These are phyloP conservation scores for Fissipunctia ypsillon DNA, from an alignment of 2,888 invertebrate species.

Conservation along the genomic window DNA sequence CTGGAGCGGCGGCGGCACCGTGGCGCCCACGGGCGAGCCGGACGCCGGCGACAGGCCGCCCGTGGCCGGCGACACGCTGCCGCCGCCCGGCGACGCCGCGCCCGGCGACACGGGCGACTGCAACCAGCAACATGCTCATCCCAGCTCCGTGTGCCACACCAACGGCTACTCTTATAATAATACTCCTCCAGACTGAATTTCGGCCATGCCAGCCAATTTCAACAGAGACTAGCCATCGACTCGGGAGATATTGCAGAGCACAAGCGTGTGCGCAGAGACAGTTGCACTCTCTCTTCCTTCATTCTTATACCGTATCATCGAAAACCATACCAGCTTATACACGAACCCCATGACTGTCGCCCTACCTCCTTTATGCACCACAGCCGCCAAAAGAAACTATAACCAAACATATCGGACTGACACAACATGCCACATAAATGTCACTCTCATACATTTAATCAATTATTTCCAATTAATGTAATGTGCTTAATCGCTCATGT, in stretches of 20 bases:
- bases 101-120: conserved; percentile 86
- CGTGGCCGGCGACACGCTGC: conserved; percentile 86
- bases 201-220: not conserved
- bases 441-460: conserved; percentile 2
- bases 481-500: conserved; percentile 41
- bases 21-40: conserved; percentile 87
- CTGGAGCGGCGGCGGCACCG: conserved; percentile 74
- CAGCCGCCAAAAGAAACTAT: conserved; percentile 5
- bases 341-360: not conserved
- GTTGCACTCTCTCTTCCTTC: not conserved
- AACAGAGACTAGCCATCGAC: not conserved
- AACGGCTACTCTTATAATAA: not conserved
- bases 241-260: too few relatives aligned
- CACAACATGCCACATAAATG: conserved; percentile 4
- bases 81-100: conserved; percentile 86
- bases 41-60: conserved; percentile 87
- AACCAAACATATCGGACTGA: conserved; percentile 7
- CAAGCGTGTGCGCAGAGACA: not conserved
- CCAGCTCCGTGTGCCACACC: not conserved
- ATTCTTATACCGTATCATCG: not conserved
- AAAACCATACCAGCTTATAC: not conserved
- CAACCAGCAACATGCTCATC: conserved; percentile 18
- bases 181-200: not conserved
- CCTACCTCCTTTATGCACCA: not conserved
- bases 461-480: too few relatives aligned